A percentile compares a stretch with the other conserved stretches of the same genome.
Evolutionary conservation across 2,888 invertebrate species (phyloP).

Genomic region (Nemotelus nigrinus): DNA sequence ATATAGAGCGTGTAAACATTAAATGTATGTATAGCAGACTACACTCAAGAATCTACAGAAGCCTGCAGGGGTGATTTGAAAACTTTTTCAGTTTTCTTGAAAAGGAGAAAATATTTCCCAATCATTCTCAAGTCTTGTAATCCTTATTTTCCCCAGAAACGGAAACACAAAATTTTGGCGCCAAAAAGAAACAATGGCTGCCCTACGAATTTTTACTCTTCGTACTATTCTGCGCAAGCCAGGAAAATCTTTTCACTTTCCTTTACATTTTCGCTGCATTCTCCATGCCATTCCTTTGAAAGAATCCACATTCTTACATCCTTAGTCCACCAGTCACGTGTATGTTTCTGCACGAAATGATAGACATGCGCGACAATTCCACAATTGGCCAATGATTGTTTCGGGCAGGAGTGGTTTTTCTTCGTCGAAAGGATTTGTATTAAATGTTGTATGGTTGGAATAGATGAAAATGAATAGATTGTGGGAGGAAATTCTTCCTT

Average conservation of each 20-base stretch:
- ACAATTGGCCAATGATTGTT: conserved; percentile 50
- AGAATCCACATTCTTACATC: no score
- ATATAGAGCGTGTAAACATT: no score
- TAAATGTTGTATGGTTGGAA: conserved; percentile 12
- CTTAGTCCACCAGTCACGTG: not conserved
- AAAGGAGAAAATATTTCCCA: no score
- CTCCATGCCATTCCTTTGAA: not conserved
- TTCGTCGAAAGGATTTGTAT: conserved; percentile 40
- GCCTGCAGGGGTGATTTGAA: no score
- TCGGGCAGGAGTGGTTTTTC: conserved; percentile 52
- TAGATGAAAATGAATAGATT: conserved; percentile 29
- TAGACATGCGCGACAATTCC: conserved; percentile 48
- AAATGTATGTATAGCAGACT: no score
- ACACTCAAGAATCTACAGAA: no score
- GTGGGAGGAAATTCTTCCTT: conserved; percentile 18
- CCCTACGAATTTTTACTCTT: not conserved
- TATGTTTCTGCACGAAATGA: not conserved
- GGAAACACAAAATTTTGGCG: conserved; percentile 18
- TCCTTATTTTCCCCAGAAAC: no score
- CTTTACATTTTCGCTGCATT: not conserved
- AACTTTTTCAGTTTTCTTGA: no score
- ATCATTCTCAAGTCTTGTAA: no score
- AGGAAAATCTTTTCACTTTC: not conserved
- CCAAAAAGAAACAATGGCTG: conserved; percentile 30
- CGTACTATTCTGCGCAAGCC: conserved; percentile 14